Conservation (phyloP, 2,888 invertebrate species). For the Drosophila buzzatii region DNA sequence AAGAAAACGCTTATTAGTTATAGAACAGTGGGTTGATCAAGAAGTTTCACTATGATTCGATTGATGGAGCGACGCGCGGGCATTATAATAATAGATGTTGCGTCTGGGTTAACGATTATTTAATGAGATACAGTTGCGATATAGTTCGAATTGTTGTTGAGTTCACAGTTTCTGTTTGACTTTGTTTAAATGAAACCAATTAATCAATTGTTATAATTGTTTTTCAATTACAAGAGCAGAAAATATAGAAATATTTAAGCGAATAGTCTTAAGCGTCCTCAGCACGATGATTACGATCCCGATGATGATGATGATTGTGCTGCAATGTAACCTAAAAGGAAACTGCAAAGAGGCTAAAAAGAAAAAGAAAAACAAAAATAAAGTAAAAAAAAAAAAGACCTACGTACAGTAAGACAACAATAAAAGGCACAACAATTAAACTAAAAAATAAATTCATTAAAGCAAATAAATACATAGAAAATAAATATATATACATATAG, state of each 20-base stretch:
- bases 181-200: slow-evolving; percentile 25
- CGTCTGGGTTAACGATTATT: slow-evolving; percentile 8
- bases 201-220: slow-evolving; percentile 55
- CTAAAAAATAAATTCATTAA: not conserved
- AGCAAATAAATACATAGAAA: slow-evolving; percentile 23
- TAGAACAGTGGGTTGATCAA: slow-evolving; percentile 40
- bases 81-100: not conserved
- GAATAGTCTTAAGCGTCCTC: slow-evolving; percentile 57
- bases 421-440: slow-evolving; percentile 34
- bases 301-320: slow-evolving; percentile 20
- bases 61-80: slow-evolving; percentile 1
- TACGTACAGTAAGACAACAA: slow-evolving; percentile 29
- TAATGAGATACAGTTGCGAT: too few species aligned
- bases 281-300: slow-evolving; percentile 21
- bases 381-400: not conserved
- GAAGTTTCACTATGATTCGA: slow-evolving; percentile 19
- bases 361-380: not conserved
- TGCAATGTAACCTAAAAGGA: slow-evolving; percentile 52
- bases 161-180: slow-evolving; percentile 38
- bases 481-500: slow-evolving; percentile 4
- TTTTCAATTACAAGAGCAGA: slow-evolving; percentile 31
- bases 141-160: slow-evolving; percentile 21
- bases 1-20: slow-evolving; percentile 81
- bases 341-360: slow-evolving; percentile 52
- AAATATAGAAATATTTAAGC: slow-evolving; percentile 11